Conservation (phyloP, 2,888 invertebrate species). For the Ochropacha duplaris region DNA sequence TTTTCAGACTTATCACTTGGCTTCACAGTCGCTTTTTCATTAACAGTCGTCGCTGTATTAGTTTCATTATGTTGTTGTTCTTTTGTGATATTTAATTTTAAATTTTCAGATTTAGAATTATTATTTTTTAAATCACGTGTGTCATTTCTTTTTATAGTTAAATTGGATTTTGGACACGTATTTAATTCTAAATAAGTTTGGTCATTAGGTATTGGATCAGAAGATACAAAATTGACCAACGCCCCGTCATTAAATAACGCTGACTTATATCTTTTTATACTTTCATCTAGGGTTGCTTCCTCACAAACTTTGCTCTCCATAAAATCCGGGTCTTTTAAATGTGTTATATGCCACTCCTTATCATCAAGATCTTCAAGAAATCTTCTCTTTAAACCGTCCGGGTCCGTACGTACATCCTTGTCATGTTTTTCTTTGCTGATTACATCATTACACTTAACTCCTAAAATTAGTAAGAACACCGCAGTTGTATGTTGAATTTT, state of each 20-base stretch:
- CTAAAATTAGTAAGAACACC: background rate
- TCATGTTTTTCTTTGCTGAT: slow-evolving; percentile 8
- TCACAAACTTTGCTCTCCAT: slow-evolving; percentile 35
- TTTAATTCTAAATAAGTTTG: background rate
- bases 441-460: slow-evolving; percentile 24
- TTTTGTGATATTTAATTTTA: background rate
- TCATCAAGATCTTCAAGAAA: slow-evolving; percentile 43
- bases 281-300: slow-evolving; percentile 47
- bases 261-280: slow-evolving; percentile 42
- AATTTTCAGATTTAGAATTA: background rate
- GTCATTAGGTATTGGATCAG: slow-evolving; percentile 22
- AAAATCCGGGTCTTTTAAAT: slow-evolving; percentile 42
- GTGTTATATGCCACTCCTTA: slow-evolving; percentile 54
- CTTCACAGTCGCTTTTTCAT: slow-evolving; percentile 9
- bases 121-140: background rate
- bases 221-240: slow-evolving; percentile 50
- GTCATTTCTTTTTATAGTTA: background rate
- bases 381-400: slow-evolving; percentile 30
- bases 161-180: background rate
- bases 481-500: background rate
- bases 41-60: slow-evolving; percentile 20
- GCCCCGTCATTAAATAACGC: slow-evolving; percentile 49
- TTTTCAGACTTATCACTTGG: slow-evolving; percentile 14
- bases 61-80: background rate
- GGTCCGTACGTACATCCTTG: slow-evolving; percentile 4